These are phyloP conservation scores for Odiellus spinosus DNA, from an alignment of 2,888 invertebrate genomes.

Conservation along the genomic window DNA sequence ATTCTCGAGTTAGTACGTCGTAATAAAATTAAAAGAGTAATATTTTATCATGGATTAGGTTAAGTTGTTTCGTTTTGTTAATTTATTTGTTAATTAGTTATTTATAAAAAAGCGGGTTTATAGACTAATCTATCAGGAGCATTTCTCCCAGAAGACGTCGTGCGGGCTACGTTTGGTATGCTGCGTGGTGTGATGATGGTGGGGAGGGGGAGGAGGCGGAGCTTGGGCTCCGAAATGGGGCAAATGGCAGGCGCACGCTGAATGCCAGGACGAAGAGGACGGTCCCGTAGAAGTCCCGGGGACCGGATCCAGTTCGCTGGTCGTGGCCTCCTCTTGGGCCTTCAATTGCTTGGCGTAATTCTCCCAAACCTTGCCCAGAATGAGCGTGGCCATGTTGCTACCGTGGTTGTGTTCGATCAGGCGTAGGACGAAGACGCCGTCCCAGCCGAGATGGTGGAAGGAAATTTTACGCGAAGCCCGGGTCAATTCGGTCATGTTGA, in stretches of 20 bases:
- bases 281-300: constrained; percentile 14
- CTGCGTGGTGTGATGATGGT: constrained; percentile 6
- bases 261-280: constrained; percentile 22
- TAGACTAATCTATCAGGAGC: constrained; percentile 10
- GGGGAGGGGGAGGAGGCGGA: constrained; percentile 1
- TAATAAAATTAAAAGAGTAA: too few relatives aligned
- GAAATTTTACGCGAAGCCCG: constrained; percentile 27
- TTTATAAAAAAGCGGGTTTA: background rate
- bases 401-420: constrained; percentile 29
- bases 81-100: too few relatives aligned
- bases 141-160: constrained; percentile 23
- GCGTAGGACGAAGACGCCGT: constrained; percentile 27
- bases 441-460: constrained; percentile 26
- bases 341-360: constrained; percentile 24
- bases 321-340: constrained; percentile 20
- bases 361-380: constrained; percentile 25
- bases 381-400: constrained; percentile 25
- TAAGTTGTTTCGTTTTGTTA: too few relatives aligned
- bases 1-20: too few relatives aligned
- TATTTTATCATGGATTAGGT: too few relatives aligned
- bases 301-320: constrained; percentile 19
- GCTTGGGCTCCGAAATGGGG: constrained; percentile 15
- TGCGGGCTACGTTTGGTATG: constrained; percentile 17
- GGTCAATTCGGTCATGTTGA: constrained; percentile 31
- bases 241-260: constrained; percentile 20